Evolutionary conservation across 2,888 invertebrate genomes (phyloP).

Genomic region (Coremacera marginata): DNA sequence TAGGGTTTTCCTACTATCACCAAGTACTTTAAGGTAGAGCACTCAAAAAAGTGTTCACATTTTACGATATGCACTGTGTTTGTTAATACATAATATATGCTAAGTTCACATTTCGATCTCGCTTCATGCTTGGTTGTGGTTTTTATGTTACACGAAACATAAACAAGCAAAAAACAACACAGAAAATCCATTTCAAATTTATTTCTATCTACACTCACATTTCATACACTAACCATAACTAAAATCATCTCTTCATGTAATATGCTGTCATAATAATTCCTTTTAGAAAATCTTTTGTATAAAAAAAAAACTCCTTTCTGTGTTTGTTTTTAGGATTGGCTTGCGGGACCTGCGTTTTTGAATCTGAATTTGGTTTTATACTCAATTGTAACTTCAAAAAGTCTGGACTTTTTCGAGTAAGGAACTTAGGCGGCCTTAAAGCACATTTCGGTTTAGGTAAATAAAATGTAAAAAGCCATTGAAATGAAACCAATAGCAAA

Average conservation of each 20-base stretch:
- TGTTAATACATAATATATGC: no score
- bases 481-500: not conserved
- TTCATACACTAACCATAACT: not conserved
- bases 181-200: conserved; percentile 33
- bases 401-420: conserved; percentile 88
- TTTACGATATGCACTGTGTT: no score
- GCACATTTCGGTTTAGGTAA: conserved; percentile 92
- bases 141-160: not conserved
- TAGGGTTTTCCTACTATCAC: no score
- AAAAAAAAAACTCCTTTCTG: conserved; percentile 53
- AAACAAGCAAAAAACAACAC: conserved; percentile 27
- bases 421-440: conserved; percentile 91
- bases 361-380: conserved; percentile 90
- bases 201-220: not conserved
- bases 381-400: conserved; percentile 95
- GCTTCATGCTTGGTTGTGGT: not conserved
- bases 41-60: no score
- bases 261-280: conserved; percentile 20
- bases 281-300: conserved; percentile 30
- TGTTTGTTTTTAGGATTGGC: conserved; percentile 74
- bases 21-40: no score
- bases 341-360: conserved; percentile 85
- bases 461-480: conserved; percentile 50
- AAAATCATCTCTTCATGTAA: not conserved
- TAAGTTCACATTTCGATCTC: not conserved